These are phyloP conservation scores for Germaria angustata DNA, from an alignment of 2,888 invertebrate species.

Conservation along the genomic window DNA sequence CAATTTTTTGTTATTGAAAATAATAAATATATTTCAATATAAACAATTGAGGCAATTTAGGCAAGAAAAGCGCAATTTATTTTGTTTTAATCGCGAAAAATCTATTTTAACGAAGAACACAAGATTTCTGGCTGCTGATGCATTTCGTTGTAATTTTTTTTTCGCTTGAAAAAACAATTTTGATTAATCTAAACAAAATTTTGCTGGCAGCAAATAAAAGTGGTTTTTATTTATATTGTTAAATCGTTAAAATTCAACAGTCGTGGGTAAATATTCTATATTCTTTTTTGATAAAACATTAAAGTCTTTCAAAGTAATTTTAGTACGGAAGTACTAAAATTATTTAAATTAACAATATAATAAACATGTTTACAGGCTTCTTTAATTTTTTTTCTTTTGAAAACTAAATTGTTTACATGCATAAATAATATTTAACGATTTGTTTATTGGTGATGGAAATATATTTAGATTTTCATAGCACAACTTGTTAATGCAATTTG, in stretches of 20 bases:
- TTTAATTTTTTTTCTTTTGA: too few species aligned
- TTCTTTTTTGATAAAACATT: background rate
- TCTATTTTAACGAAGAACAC: slow-evolving; percentile 12
- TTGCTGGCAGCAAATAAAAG: slow-evolving; percentile 46
- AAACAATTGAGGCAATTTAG: slow-evolving; percentile 6
- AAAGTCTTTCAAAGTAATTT: background rate
- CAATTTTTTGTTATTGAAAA: background rate
- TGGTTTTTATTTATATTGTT: slow-evolving; percentile 19
- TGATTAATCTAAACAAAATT: slow-evolving; percentile 37
- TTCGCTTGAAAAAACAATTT: background rate
- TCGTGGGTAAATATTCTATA: background rate
- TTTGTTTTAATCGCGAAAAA: slow-evolving; percentile 23
- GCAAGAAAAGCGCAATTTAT: too few species aligned
- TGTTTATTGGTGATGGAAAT: background rate
- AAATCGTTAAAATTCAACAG: background rate
- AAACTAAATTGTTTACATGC: background rate
- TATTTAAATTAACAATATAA: too few species aligned
- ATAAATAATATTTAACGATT: slow-evolving; percentile 18
- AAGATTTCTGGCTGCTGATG: background rate
- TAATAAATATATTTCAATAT: slow-evolving; percentile 19
- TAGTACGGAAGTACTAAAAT: background rate
- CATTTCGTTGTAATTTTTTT: slow-evolving; percentile 23
- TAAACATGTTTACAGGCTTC: too few species aligned
- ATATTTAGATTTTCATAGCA: background rate
- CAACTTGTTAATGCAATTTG: too few species aligned